Base-by-base conservation (phyloP, 1,140 invertebrate genomes). In the Coptotermes formosanus region DNA sequence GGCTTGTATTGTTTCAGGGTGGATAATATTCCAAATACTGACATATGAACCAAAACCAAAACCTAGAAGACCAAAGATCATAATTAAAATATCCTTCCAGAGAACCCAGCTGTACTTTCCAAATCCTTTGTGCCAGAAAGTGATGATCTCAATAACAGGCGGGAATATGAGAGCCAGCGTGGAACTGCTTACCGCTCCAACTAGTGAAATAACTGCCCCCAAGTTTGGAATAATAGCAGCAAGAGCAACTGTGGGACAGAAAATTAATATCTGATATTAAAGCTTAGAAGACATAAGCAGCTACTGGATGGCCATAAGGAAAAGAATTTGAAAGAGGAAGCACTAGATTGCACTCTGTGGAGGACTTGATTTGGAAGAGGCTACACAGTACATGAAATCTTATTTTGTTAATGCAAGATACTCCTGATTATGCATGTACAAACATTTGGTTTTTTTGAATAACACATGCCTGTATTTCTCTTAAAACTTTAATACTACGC, bases 101-200 rank as follows among this genome's bases (percentile, higher is more conserved):
- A 96, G 89, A 82, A 92, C 92, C 93, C 94, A 94, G 85, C 92
- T 92, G 87, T 92, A 92, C 88, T 90, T 92, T 21, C 94, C 94
- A 82, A 94, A 92, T 32, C 93, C 92, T 82, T 94, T 91, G 11
- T 94, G 92, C 93, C 94, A 96, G 88, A 95, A 95, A 7, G 95
- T 96, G 44, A 98, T 92, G n/a, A 98, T 95, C 90, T 99, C 97
- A 86, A 99, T 96, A 25, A 98, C 91, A 0, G 97, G 97, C 83
- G 98, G 98, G 88, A 98, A 97, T 88, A 99, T 97, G 1, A 98
- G 92, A 0, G 97, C 97, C 85, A 98, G 92, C 0, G 96, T 95
- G 21, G 96, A 97, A 89, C 97, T 97, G 89, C 96, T 96, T 75
- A 98, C 94, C 21, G 98, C 97, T 14, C 98, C 98, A 44, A 98